phyloP scores from a whole-genome alignment of 2,113 vertebrate species.

The Phaetusa simplex region DNA sequence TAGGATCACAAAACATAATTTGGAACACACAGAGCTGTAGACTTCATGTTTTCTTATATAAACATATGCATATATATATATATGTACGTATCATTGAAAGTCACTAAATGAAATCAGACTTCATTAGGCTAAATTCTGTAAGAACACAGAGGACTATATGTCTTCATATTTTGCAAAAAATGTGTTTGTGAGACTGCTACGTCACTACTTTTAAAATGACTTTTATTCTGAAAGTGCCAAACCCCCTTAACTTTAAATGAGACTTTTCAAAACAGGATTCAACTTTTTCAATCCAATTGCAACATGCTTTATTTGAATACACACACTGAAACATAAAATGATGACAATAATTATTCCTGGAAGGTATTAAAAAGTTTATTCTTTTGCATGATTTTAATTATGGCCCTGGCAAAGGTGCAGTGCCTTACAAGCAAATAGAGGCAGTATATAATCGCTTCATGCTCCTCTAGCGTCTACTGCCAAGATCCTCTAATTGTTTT shows the following conservation, averaged over 20 bases:
- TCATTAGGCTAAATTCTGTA: not conserved
- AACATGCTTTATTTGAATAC: constrained; percentile 3
- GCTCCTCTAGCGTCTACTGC: not conserved
- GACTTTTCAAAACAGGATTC: not conserved
- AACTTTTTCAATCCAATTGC: not conserved
- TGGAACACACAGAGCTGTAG: not conserved
- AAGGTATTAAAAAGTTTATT: constrained; percentile 48
- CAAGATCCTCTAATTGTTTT: not conserved
- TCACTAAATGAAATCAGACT: not conserved
- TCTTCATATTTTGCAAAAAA: not conserved
- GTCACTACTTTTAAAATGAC: not conserved
- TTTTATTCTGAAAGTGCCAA: constrained; percentile 33
- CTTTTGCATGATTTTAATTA: constrained; percentile 17
- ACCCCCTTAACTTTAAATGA: not conserved
- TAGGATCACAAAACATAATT: not conserved
- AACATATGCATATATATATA: fast-evolving
- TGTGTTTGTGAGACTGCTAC: not conserved
- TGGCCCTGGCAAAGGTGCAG: constrained; percentile 3
- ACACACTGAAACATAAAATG: not conserved
- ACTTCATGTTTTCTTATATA: not conserved
- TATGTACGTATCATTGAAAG: not conserved
- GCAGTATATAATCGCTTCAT: not conserved
- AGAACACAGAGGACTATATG: not conserved
- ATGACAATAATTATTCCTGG: constrained; percentile 47
- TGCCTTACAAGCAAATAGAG: constrained; percentile 7